Evolutionary conservation across 2,797 vertebrate genomes (phyloP).

Genomic region (Acomys russatus): DNA sequence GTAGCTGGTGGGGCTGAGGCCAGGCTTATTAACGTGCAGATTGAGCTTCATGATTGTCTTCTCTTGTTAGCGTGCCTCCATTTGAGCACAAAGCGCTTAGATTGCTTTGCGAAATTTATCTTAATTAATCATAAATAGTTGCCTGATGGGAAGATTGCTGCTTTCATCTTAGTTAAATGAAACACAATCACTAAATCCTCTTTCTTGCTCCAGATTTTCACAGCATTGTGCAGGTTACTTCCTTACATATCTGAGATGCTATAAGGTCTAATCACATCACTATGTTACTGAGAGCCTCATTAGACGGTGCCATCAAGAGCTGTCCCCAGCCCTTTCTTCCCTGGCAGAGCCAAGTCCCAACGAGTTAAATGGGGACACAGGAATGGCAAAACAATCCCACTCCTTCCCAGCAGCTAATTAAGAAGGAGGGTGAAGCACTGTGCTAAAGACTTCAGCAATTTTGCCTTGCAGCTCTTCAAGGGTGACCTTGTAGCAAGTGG

Average conservation of each 20-base stretch:
- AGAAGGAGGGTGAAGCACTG: slow-evolving; percentile 82
- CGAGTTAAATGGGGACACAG: slow-evolving; percentile 83
- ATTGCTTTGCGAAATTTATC: slow-evolving; percentile 77
- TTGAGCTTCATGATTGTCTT: slow-evolving; percentile 50
- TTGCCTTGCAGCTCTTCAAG: slow-evolving; percentile 80
- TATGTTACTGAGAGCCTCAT: slow-evolving; percentile 86
- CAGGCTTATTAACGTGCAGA: slow-evolving; percentile 60
- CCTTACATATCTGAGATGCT: slow-evolving; percentile 73
- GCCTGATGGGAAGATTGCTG: slow-evolving; percentile 84
- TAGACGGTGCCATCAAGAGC: slow-evolving; percentile 84
- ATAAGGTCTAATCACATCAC: slow-evolving; percentile 81
- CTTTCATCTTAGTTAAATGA: slow-evolving; percentile 83
- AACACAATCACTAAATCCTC: slow-evolving; percentile 82
- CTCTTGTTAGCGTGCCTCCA: slow-evolving; percentile 52
- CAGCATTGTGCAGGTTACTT: slow-evolving; percentile 83
- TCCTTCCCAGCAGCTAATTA: slow-evolving; percentile 85
- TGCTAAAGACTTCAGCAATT: slow-evolving; percentile 81
- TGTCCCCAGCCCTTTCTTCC: slow-evolving; percentile 73
- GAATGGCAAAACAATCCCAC: slow-evolving; percentile 86
- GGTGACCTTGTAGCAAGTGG: slow-evolving; percentile 84
- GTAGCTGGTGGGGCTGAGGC: slow-evolving; percentile 70
- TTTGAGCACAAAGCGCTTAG: slow-evolving; percentile 64
- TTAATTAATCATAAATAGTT: slow-evolving; percentile 87
- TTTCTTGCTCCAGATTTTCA: slow-evolving; percentile 75
- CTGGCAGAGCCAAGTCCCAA: slow-evolving; percentile 81